Evolutionary conservation across 1,140 invertebrate genomes (phyloP), one percentile per base, ranked within the genome.

Genomic region (Leptonema lineaticorne): DNA sequence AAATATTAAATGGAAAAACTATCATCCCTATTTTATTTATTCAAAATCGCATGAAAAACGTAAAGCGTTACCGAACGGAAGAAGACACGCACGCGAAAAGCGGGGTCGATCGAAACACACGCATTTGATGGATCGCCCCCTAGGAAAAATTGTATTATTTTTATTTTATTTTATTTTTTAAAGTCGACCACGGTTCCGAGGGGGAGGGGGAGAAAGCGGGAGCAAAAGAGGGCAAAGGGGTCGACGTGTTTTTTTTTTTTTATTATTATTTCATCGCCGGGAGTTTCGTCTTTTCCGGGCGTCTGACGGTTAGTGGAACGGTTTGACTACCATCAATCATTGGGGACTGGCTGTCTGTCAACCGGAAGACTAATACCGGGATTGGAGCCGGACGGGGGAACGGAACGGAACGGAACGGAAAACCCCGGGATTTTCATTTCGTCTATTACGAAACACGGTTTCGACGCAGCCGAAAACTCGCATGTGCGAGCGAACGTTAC

Each of bases 91-190:
- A 22, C 27, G 24, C 22, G 46, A 18, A 18, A 8, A 20, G 16
- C 46, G 46, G 37, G 41, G 46, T 18, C 46, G 11, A 11, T 11
- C 29, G n/a, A n/a, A n/a, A 14, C 37, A 9, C 37, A n/a, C 14
- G 22, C 22, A 11, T 53, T n/a, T 62, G 33, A 45, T 45, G 59
- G 59, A 62, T 62, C 8, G 33, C 58, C 28, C 9, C 30, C 3
- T 26, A 24, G 37, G 56, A 58, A 58, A 62, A 30, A 45, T 62
- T 62, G 59, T 45, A 2, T 18, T 62, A 62, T 62, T 62, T 62
- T 59, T 59, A 20, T 59, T n/a, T n/a, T n/a, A n/a, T n/a, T n/a
- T n/a, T n/a, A n/a, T n/a, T n/a, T n/a, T n/a, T 59, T 59, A 59
- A 59, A 59, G 28, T 59, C 57, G n/a, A 37, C 30, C 59, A 14